Conservation (phyloP, 35 echinoderm and acorn worm species). For the Heliocidaris tuberculata region DNA sequence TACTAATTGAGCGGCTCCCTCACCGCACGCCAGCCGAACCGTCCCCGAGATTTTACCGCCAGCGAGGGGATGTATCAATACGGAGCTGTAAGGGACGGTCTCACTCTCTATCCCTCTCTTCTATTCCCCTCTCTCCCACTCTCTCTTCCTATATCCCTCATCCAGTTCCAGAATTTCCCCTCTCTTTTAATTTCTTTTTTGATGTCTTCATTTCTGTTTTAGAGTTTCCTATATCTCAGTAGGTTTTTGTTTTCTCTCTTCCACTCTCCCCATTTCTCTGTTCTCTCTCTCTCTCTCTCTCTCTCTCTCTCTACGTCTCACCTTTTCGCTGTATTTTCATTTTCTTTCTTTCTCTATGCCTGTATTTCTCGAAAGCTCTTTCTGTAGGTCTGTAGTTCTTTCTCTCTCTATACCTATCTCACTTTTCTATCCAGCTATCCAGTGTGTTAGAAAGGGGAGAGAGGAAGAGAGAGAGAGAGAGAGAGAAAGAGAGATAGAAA, state of each 20-base stretch:
- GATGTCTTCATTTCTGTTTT: not conserved
- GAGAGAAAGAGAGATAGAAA: not conserved
- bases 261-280: not conserved
- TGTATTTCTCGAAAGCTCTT: not conserved
- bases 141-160: not conserved
- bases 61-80: not conserved
- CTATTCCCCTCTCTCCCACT: not conserved
- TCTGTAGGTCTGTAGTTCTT: no score
- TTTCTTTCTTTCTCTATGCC: not conserved
- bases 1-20: slow-evolving; percentile 21
- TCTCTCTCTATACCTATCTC: no score
- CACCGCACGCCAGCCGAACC: not conserved
- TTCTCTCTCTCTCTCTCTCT: not conserved
- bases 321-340: not conserved
- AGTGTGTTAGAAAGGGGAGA: not conserved
- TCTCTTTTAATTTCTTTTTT: not conserved
- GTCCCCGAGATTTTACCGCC: not conserved
- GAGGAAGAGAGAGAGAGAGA: not conserved
- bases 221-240: not conserved
- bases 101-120: not conserved
- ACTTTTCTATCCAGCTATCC: not conserved
- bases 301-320: not conserved
- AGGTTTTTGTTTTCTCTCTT: no score
- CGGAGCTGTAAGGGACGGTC: not conserved
- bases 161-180: not conserved